These are phyloP conservation scores for Sarcophaga carnaria DNA, from an alignment of 2,888 invertebrate genomes.

Conservation along the genomic window DNA sequence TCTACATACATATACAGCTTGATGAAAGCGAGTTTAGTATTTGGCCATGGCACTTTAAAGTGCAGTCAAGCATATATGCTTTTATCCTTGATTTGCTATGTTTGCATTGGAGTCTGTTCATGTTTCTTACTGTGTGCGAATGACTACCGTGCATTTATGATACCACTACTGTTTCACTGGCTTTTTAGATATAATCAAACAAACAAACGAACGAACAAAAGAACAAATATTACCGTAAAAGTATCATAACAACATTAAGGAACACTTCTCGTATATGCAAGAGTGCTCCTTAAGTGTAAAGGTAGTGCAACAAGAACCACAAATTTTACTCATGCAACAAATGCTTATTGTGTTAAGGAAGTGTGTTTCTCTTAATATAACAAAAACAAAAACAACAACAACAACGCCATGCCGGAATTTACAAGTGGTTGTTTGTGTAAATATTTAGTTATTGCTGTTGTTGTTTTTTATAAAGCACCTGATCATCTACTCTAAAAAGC, in stretches of 20 bases:
- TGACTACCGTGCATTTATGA: too few relatives aligned
- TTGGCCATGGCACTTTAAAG: too few relatives aligned
- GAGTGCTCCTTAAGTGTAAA: too few relatives aligned
- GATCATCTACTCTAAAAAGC: too few relatives aligned
- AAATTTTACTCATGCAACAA: background rate
- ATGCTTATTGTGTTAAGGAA: constrained; percentile 9
- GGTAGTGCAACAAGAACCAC: too few relatives aligned
- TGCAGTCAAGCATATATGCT: background rate
- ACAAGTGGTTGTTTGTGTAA: background rate
- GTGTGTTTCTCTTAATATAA: background rate
- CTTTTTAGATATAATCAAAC: background rate
- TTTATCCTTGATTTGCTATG: constrained; percentile 28
- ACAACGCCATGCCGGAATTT: background rate
- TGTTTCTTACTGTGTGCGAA: too few relatives aligned
- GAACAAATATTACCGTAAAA: background rate
- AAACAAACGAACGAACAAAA: background rate
- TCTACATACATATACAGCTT: too few relatives aligned
- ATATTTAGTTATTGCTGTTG: constrained; percentile 13
- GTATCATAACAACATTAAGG: background rate
- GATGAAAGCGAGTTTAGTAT: too few relatives aligned
- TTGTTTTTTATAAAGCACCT: background rate
- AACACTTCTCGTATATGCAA: background rate
- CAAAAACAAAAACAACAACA: background rate
- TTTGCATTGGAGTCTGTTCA: too few relatives aligned
- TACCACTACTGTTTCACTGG: too few relatives aligned